A percentile compares a stretch with the other conserved stretches of the same genome.
phyloP scores from a whole-genome alignment of 2,888 invertebrate species.

The Drosophila flavopinicola region DNA sequence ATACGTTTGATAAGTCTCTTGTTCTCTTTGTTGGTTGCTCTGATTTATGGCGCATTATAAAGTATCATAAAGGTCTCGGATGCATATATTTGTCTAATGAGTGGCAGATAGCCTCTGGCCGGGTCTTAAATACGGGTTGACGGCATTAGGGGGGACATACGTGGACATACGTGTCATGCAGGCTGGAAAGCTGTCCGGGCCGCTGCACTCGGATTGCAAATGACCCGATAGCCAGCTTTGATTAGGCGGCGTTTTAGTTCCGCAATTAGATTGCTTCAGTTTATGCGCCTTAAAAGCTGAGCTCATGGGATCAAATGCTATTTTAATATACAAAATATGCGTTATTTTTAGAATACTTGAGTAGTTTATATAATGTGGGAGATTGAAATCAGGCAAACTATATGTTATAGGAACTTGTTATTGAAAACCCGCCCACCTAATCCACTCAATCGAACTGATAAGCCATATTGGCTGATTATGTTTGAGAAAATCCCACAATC shows the following conservation, averaged over 20 bases:
- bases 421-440: constrained; percentile 51
- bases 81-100: constrained; percentile 43
- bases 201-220: constrained; percentile 14
- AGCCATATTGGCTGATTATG: too few relatives aligned
- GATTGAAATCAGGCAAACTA: constrained; percentile 12
- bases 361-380: constrained; percentile 12
- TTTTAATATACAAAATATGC: constrained; percentile 33
- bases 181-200: constrained; percentile 6
- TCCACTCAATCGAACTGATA: too few relatives aligned
- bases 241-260: constrained; percentile 51
- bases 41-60: constrained; percentile 41
- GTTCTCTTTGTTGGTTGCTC: constrained; percentile 10
- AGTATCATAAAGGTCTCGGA: constrained; percentile 23
- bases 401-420: constrained; percentile 21
- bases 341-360: constrained; percentile 61
- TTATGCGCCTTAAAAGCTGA: constrained; percentile 21
- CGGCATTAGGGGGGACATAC: constrained; percentile 11
- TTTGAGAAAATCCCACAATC: too few relatives aligned
- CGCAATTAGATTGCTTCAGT: constrained; percentile 32
- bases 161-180: constrained; percentile 9
- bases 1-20: constrained; percentile 34
- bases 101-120: constrained; percentile 39
- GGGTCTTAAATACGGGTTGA: constrained; percentile 9
- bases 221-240: constrained; percentile 19
- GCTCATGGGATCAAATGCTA: constrained; percentile 29